These are phyloP conservation scores for Cranoglanis bouderius DNA, from an alignment of 2,113 vertebrate genomes.

Conservation along the genomic window DNA sequence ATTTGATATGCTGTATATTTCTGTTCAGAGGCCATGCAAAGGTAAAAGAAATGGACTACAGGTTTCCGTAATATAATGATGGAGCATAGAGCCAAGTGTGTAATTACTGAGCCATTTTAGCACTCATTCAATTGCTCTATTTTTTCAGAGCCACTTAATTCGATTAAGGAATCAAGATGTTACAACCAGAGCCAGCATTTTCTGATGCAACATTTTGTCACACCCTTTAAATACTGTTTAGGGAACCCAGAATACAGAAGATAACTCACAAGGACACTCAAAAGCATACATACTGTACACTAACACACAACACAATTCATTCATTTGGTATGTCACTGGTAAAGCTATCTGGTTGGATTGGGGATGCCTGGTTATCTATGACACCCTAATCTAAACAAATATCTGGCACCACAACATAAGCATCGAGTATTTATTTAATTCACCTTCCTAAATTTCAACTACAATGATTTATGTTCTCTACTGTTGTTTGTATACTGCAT, in stretches of 20 bases:
- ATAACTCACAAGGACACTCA: slow-evolving; percentile 7
- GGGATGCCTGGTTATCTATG: background rate
- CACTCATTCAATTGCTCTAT: slow-evolving; percentile 47
- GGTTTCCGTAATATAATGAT: slow-evolving; percentile 52
- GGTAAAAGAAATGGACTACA: background rate
- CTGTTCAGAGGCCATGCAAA: background rate
- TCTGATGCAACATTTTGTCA: slow-evolving; percentile 47
- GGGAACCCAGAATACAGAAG: background rate
- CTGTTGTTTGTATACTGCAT: background rate
- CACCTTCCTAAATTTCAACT: background rate
- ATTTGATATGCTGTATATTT: background rate
- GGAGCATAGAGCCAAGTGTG: slow-evolving; percentile 41
- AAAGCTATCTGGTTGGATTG: background rate
- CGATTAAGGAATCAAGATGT: slow-evolving; percentile 53
- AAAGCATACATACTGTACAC: background rate
- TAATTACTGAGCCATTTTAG: slow-evolving; percentile 59
- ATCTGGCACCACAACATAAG: background rate
- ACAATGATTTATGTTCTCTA: background rate
- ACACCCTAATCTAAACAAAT: background rate
- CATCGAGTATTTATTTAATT: background rate
- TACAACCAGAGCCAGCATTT: slow-evolving; percentile 40
- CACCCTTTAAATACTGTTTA: slow-evolving; percentile 39
- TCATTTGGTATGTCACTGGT: background rate
- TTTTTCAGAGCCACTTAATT: slow-evolving; percentile 59
- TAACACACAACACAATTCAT: background rate